phyloP scores from a whole-genome alignment of 2,113 vertebrate species.

The Thamnophis sirtalis region DNA sequence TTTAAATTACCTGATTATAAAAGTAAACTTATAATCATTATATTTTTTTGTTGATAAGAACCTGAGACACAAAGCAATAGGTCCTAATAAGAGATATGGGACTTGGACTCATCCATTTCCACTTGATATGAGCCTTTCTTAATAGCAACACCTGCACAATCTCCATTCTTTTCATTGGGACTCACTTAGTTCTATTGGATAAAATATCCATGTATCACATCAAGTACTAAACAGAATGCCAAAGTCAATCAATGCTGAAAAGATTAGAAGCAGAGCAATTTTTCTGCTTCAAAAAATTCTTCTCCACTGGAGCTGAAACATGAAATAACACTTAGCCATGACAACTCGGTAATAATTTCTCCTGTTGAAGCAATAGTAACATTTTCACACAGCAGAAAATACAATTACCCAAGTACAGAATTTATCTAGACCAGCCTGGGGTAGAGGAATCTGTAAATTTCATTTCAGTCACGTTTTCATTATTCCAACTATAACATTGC shows the following conservation, averaged over 20 bases:
- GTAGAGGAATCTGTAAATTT: not conserved
- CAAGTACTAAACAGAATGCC: not conserved
- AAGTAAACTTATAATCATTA: not conserved
- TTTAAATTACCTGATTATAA: not conserved
- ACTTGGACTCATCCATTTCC: not conserved
- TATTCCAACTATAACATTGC: not conserved
- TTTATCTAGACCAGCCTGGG: not conserved
- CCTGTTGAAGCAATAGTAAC: not conserved
- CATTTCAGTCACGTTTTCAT: not conserved
- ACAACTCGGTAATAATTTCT: not conserved
- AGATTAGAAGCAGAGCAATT: not conserved
- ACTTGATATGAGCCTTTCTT: not conserved
- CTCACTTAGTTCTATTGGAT: not conserved
- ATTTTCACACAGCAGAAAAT: conserved; percentile 17
- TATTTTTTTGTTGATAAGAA: not conserved
- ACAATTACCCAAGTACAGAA: conserved; percentile 26
- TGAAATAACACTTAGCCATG: not conserved
- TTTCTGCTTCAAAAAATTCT: not conserved
- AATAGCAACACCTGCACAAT: not conserved
- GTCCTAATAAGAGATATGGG: not conserved
- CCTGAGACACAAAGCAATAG: not conserved
- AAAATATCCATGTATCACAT: not conserved
- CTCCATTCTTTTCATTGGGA: not conserved
- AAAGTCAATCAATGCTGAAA: not conserved
- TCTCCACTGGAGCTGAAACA: not conserved